Percentiles rank a stretch among this genome's conserved stretches.
Evolutionary conservation across 2,113 vertebrate genomes (phyloP).

Genomic region (Pelecanoides urinatrix): DNA sequence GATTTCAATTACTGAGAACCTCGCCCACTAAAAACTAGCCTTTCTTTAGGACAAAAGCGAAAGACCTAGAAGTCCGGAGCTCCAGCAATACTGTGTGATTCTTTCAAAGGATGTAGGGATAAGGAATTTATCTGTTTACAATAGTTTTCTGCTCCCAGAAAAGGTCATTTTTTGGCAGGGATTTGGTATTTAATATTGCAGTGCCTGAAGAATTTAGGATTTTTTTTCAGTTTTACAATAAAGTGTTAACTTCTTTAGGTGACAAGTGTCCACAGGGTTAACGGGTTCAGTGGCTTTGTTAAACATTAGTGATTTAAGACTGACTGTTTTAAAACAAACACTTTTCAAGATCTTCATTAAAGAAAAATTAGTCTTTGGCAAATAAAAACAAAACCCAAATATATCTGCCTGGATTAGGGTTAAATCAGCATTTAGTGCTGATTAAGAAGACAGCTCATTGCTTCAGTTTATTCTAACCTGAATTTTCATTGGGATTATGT

Average conservation of each 20-base stretch:
- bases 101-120: not conserved
- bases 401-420: not conserved
- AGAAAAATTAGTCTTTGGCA: not conserved
- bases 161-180: not conserved
- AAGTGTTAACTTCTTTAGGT: not conserved
- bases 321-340: not conserved
- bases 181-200: not conserved
- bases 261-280: not conserved
- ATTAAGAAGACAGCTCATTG: not conserved
- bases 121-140: not conserved
- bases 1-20: not conserved
- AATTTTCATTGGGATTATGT: not conserved
- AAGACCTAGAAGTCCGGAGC: not conserved
- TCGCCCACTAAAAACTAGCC: not conserved
- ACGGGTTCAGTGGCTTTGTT: not conserved
- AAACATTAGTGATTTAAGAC: not conserved
- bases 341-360: not conserved
- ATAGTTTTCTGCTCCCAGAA: not conserved
- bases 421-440: not conserved
- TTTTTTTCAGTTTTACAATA: not conserved
- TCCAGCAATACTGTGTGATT: not conserved
- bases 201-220: not conserved
- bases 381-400: not conserved
- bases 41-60: not conserved
- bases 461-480: not conserved